Evolutionary conservation across 2,113 vertebrate species (phyloP), one percentile per base, ranked within the genome.

Genomic region (Smithornis capensis): DNA sequence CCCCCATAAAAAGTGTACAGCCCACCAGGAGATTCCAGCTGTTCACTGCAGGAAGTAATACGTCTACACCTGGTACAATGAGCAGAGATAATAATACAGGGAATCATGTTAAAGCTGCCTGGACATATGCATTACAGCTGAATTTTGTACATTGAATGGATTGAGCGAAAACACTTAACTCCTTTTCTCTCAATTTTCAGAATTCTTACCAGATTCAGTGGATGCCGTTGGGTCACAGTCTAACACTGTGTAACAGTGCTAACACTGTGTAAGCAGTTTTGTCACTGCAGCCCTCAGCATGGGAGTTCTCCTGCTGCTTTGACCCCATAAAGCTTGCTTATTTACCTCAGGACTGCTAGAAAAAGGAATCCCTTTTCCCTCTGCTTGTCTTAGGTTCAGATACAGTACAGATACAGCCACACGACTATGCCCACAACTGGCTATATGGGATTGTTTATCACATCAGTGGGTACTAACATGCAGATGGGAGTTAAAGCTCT

Each of bases 11-110:
- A 67, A 83, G 79, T 40, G 27, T 47, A 25, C 15, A 45, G 13
- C 12, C 35, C 50, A 35, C 42, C 18, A 19, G 50, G 35, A 87
- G 57, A 63, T 19, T 83, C 31, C 27, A 47, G 65, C 23, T 47
- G 21, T 33, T 85, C 1, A 1, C n/a, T 29, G 40, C 1, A 0
- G 52, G 7, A n/a, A 59, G 45, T 38, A 65, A 31, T 10, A 12
- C 10, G 23, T 37, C 35, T n/a, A 23, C 35, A 55, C 31, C 59
- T 25, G 31, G 22, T 37, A 49, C 12, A 31, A 40, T 1, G 35
- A 71, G 10, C 10, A 19, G 19, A 59, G 37, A 31, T 8, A 42
- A 68, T 47, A 56, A 23, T 68, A 23, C 62, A 29, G 56, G 31
- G 47, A 81, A 56, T 33, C 31, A 68, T 49, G 13, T 38, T 50